Evolutionary conservation across 2,113 vertebrate genomes (phyloP).

Genomic region (Ancistrus triradiatus): DNA sequence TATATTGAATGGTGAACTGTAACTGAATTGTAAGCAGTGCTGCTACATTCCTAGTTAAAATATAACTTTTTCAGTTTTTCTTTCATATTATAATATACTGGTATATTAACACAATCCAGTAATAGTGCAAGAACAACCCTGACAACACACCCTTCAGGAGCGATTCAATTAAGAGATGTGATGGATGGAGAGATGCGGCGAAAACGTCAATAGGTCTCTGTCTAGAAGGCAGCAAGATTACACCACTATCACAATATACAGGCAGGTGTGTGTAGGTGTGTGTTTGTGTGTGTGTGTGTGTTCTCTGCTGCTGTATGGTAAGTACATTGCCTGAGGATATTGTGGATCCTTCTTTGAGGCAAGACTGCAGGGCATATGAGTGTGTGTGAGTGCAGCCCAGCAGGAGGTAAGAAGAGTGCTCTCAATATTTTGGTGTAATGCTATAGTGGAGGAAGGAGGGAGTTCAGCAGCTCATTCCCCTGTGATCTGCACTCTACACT

Average conservation of each 20-base stretch:
- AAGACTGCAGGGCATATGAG: slow-evolving; percentile 1
- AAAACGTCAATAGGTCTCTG: slow-evolving; percentile 15
- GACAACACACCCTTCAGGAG: slow-evolving; percentile 23
- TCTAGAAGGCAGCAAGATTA: slow-evolving; percentile 5
- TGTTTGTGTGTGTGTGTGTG: slow-evolving; percentile 3
- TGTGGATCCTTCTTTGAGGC: background rate
- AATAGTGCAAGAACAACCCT: background rate
- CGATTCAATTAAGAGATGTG: slow-evolving; percentile 20
- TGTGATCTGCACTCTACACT: slow-evolving; percentile 55
- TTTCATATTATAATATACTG: too few species aligned
- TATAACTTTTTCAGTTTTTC: too few species aligned
- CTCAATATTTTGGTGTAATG: slow-evolving; percentile 1
- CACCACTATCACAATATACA: slow-evolving; percentile 2
- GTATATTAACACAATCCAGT: background rate
- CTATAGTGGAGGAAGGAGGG: background rate
- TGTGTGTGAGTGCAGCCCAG: background rate
- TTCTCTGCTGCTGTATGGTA: background rate
- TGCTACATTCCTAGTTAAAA: too few species aligned
- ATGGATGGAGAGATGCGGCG: slow-evolving; percentile 13
- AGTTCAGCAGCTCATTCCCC: slow-evolving; percentile 35
- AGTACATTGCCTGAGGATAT: slow-evolving; percentile 1
- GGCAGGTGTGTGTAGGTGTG: background rate
- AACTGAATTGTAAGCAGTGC: too few species aligned
- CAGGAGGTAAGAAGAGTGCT: slow-evolving; percentile 2
- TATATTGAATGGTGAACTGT: too few species aligned